Evolutionary conservation across 1,140 invertebrate genomes (phyloP), one percentile per base, ranked within the genome.

Genomic region (Lepidurus packardi): DNA sequence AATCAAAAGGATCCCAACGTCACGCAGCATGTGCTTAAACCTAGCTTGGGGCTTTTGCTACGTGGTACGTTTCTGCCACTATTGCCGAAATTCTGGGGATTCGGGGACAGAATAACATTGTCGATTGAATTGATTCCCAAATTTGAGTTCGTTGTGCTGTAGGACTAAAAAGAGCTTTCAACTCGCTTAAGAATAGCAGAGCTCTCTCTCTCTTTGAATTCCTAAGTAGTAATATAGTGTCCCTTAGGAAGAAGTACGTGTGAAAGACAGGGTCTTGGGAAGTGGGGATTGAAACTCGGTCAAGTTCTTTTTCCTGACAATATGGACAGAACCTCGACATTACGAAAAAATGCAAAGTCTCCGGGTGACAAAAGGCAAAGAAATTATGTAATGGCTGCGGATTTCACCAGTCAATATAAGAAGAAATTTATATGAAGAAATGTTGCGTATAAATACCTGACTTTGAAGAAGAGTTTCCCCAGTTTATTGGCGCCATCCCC

Each of bases 391-490:
- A 16, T 65, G 21, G 16, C 6, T 65, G 53, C 13, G 53, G 16
- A 65, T 65, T 7, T 8, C 53, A 5, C 53, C 16, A 65, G 53
- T 4, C 2, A 34, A 65, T 9, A 13, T 1, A 65, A 65, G 21
- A 21, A 65, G 53, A 65, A 65, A 65, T 13, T 16, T 65, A 16
- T 65, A 34, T 4, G 3, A 3, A 5, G 16, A 73, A n/a, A 73
- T 16, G 5, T 75, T 75, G 2, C n/a, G 11, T 77, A n/a, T 45
- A 45, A 84, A 85, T 81, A 91, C 86, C 92, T 90, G 53, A 96
- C 83, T 83, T 93, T 94, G 83, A 95, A 98, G 79, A 95, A 90
- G 79, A 98, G 86, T 77, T 93, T 91, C 1, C 96, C 96, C 73
- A 97, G 88, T 80, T 89, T 89, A 45, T 87, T 87, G 45, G 87